Evolutionary conservation across 30 jellyfish, hydroid and myxozoan genomes (phyloP).

Genomic region (Aurelia aurita): DNA sequence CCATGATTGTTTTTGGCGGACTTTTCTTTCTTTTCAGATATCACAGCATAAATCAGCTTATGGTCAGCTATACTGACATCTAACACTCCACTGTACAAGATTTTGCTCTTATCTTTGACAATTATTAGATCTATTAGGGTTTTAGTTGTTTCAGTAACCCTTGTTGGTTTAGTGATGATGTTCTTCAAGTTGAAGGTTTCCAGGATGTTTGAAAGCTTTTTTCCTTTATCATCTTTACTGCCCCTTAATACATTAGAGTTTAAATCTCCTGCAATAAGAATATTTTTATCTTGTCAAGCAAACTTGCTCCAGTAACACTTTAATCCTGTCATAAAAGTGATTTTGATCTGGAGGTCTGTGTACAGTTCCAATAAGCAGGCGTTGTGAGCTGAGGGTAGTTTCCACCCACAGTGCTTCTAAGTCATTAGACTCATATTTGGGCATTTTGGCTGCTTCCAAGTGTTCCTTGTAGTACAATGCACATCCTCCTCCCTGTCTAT

Average conservation of each 20-base stretch:
- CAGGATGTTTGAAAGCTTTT: conserved; percentile 5
- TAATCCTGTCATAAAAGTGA: not conserved
- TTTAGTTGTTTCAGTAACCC: conserved; percentile 4
- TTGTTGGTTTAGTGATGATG: not conserved
- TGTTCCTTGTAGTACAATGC: no score
- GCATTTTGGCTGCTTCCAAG: no score
- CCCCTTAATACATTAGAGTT: conserved; percentile 15
- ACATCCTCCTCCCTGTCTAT: no score
- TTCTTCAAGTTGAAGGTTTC: not conserved
- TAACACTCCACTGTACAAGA: not conserved
- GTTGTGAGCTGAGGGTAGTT: no score
- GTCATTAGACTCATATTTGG: no score
- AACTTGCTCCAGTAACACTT: conserved; percentile 27
- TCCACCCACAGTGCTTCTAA: no score
- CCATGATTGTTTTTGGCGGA: not conserved
- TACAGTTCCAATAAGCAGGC: no score
- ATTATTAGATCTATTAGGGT: not conserved
- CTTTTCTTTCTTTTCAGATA: conserved; percentile 1
- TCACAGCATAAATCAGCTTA: not conserved
- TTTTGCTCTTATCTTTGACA: not conserved
- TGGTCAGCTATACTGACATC: conserved; percentile 28
- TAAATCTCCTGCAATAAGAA: conserved; percentile 17
- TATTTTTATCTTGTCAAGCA: conserved; percentile 17
- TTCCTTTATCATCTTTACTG: not conserved
- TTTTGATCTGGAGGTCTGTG: no score